A percentile compares a stretch with the other conserved stretches of the same genome.
These are phyloP conservation scores for Eulimnadia texana DNA, from an alignment of 1,140 invertebrate species.

Conservation along the genomic window DNA sequence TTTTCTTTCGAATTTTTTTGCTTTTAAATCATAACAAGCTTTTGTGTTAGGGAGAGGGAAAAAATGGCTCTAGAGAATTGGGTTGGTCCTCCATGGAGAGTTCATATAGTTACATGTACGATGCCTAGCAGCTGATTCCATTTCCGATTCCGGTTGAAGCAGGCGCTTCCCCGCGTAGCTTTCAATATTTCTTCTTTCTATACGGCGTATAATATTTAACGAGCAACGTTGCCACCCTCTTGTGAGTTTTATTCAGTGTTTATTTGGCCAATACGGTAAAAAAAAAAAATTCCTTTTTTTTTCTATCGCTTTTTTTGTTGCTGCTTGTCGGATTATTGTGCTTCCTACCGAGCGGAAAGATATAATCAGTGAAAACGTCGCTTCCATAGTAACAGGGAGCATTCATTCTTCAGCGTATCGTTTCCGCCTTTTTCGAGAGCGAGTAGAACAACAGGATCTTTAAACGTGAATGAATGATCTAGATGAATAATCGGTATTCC, in stretches of 20 bases:
- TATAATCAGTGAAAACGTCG: not conserved
- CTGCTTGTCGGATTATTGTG: not conserved
- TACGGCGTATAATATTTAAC: no score
- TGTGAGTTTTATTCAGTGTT: not conserved
- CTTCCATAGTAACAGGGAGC: not conserved
- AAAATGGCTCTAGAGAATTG: no score
- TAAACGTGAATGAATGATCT: no score
- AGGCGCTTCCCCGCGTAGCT: no score
- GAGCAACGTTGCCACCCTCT: no score
- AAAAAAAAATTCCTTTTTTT: not conserved
- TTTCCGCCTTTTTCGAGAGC: no score
- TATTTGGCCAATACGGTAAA: not conserved
- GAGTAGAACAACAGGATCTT: no score
- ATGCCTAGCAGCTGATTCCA: not conserved
- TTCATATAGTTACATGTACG: not conserved
- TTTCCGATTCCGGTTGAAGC: not conserved
- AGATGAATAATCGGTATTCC: no score
- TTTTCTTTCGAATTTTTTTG: no score
- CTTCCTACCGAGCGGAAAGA: not conserved
- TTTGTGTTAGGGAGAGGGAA: no score
- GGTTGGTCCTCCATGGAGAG: not conserved
- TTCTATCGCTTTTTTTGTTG: not conserved
- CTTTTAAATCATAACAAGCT: no score
- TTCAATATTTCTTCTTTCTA: no score
- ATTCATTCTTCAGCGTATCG: not conserved